Base-by-base conservation (phyloP, 2,113 vertebrate species). In the Myocastor coypus region DNA sequence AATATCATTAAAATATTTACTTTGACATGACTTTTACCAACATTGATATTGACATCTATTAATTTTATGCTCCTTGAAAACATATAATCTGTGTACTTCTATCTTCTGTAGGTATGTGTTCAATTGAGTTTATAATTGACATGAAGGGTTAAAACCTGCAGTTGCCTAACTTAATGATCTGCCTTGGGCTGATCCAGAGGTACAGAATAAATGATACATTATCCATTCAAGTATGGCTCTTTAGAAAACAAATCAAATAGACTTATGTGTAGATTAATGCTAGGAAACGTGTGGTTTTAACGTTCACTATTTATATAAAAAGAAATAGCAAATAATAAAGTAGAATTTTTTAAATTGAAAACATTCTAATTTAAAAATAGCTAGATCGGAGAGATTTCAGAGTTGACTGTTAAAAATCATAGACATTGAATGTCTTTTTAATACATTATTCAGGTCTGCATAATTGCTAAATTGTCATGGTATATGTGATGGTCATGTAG, bases 261-360 rank as follows among this genome's bases (percentile, higher is more conserved):
- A 66, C 40, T 19, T 55, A 3, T 83, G 55, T 85, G 4, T 94
- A 0, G 52, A 63, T 69, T 19, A 57, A 61, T 61, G 5, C n/a
- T n/a, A n/a, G 32, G 19, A 9, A 93, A 69, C 80, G 3, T 66
- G 10, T 75, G 6, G 9, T 24, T 85, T 82, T 50, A 17, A 82
- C 17, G 52, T 59, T 69, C 64, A 83, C 22, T 75, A 8, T 50
- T 57, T 32, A 59, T 46, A 59, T 52, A 32, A 2, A 73, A 14
- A 81, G 42, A 81, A 40, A 80, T 85, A 57, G 59, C 30, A 75
- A 94, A 63, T 78, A 84, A 30, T 19, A 26, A 13, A 71, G 50
- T 42, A 80, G 26, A 0, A 17, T 73, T 96, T 40, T n/a, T 89
- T 92, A 89, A 89, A 73, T 73, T 89, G 34, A 59, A 89, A 91